phyloP scores from a whole-genome alignment of 2,888 invertebrate genomes.

The Rhagonycha lutea region DNA sequence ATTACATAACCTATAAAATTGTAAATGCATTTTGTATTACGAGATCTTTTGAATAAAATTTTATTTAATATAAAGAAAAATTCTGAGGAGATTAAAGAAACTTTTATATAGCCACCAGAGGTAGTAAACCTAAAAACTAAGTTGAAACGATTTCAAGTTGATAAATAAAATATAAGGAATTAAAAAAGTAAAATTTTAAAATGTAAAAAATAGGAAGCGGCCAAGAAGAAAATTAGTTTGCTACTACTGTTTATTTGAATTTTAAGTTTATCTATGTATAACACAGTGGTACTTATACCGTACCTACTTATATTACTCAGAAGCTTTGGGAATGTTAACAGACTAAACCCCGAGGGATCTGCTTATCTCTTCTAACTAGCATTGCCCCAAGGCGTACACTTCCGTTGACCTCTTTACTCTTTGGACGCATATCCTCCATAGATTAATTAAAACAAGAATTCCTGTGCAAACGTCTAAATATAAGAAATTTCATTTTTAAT shows the following conservation, averaged over 20 bases:
- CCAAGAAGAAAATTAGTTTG: slow-evolving; percentile 3
- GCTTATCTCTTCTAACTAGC: slow-evolving; percentile 30
- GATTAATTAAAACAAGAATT: slow-evolving; percentile 23
- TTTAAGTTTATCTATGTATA: slow-evolving; percentile 10
- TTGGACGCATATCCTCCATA: slow-evolving; percentile 18
- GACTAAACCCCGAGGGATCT: slow-evolving; percentile 30
- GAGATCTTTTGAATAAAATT: background rate
- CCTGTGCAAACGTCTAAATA: slow-evolving; percentile 4
- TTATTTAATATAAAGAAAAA: background rate
- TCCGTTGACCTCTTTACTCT: slow-evolving; percentile 27
- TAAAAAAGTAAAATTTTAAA: background rate
- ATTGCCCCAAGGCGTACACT: slow-evolving; percentile 22
- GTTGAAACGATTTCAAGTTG: background rate
- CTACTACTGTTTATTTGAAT: slow-evolving; percentile 5
- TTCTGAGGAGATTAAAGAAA: background rate
- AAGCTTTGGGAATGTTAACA: slow-evolving; percentile 30
- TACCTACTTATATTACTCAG: slow-evolving; percentile 14
- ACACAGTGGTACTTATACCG: slow-evolving; percentile 6
- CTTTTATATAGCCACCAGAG: background rate
- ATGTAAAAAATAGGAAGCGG: background rate
- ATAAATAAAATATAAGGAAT: slow-evolving; percentile 7
- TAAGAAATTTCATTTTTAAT: background rate
- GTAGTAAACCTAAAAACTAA: background rate
- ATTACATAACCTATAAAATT: background rate
- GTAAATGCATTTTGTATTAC: background rate